A percentile compares a stretch with the other conserved stretches of the same genome.
Conservation (phyloP, 1,140 invertebrate genomes). For the Drosophila elegans region DNA sequence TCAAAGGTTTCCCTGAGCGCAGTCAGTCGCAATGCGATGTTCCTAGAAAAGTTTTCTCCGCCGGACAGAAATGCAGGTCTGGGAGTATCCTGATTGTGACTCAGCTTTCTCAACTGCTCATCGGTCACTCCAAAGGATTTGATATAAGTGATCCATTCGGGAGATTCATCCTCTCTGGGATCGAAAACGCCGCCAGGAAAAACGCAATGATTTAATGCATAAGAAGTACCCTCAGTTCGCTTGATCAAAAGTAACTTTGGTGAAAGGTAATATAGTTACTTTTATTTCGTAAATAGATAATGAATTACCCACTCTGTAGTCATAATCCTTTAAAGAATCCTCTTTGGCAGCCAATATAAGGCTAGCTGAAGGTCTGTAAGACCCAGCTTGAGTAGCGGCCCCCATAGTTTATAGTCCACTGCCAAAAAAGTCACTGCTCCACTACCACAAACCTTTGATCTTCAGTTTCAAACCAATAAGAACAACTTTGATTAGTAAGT, state of each 20-base stretch:
- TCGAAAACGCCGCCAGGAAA: constrained; percentile 94
- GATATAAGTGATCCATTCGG: constrained; percentile 90
- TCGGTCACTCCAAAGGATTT: constrained; percentile 86
- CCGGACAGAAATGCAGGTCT: constrained; percentile 42
- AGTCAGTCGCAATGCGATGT: constrained; percentile 92
- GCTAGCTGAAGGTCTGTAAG: constrained; percentile 80
- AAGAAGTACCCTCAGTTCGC: constrained; percentile 87
- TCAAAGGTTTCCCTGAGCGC: constrained; percentile 97
- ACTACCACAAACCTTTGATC: constrained; percentile 31
- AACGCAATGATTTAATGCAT: constrained; percentile 90
- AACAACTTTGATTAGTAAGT: not conserved
- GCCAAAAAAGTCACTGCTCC: not conserved
- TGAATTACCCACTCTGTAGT: constrained; percentile 54
- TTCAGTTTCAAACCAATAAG: not conserved
- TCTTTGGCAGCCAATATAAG: constrained; percentile 79
- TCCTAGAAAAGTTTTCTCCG: constrained; percentile 83
- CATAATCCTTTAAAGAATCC: constrained; percentile 37
- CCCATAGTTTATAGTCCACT: constrained; percentile 31
- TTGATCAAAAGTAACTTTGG: constrained; percentile 88
- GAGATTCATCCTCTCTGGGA: constrained; percentile 87
- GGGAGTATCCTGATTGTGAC: constrained; percentile 83
- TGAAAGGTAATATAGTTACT: not conserved
- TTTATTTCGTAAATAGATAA: constrained; percentile 1
- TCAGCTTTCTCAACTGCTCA: constrained; percentile 85
- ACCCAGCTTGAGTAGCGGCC: not conserved